These are phyloP conservation scores for Drosophila seclusa DNA, from an alignment of 2,888 invertebrate species.

Conservation along the genomic window DNA sequence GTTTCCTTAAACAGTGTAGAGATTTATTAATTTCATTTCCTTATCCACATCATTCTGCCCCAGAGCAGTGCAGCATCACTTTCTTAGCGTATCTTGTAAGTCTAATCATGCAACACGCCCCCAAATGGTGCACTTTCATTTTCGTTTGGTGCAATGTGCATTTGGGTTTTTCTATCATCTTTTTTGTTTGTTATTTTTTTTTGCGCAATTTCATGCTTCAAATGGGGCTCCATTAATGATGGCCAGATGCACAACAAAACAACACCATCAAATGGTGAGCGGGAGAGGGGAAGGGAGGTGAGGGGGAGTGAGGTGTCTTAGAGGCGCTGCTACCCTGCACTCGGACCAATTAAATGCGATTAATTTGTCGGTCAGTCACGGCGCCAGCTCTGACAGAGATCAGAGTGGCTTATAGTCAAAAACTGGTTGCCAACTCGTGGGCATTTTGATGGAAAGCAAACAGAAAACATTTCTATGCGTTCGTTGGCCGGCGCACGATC, in stretches of 20 bases:
- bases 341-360: constrained; percentile 72
- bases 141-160: constrained; percentile 48
- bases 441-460: constrained; percentile 46
- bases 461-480: constrained; percentile 71
- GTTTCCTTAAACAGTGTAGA: too few species aligned
- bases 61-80: background rate
- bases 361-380: constrained; percentile 71
- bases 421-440: constrained; percentile 64
- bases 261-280: background rate
- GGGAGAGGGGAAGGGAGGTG: background rate
- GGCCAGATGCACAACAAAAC: constrained; percentile 15
- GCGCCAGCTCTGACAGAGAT: constrained; percentile 29
- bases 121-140: constrained; percentile 63
- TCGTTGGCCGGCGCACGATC: constrained; percentile 68
- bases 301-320: constrained; percentile 25
- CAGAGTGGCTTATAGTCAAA: constrained; percentile 22
- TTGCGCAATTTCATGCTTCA: constrained; percentile 54
- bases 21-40: background rate
- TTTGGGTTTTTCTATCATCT: constrained; percentile 6
- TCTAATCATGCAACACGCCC: constrained; percentile 4
- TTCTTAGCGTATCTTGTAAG: background rate
- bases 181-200: constrained; percentile 18
- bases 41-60: background rate
- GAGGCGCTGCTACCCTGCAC: constrained; percentile 37
- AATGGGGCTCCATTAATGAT: constrained; percentile 27